phyloP scores from a whole-genome alignment of 2,113 vertebrate genomes.

The Chaetodon auriga region DNA sequence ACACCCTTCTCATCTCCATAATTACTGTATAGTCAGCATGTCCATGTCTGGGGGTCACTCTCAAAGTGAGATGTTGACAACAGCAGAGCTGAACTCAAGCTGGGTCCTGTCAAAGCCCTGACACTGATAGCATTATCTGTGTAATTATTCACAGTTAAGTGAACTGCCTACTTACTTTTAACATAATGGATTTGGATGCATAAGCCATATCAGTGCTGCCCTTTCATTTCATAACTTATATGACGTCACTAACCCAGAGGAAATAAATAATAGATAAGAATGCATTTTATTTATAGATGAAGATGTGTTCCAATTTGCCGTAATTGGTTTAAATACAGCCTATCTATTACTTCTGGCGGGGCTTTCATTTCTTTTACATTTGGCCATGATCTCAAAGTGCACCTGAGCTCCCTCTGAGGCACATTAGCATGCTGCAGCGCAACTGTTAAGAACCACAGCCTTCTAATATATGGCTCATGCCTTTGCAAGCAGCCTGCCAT shows the following conservation, averaged over 20 bases:
- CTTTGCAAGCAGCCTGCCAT: conserved; percentile 49
- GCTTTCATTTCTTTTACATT: conserved; percentile 42
- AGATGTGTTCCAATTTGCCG: conserved; percentile 29
- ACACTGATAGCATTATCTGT: conserved; percentile 79
- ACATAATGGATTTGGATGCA: conserved; percentile 67
- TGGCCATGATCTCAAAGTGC: conserved; percentile 52
- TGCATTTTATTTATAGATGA: no score
- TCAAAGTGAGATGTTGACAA: conserved; percentile 80
- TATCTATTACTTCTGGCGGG: conserved; percentile 43
- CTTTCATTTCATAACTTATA: conserved; percentile 43
- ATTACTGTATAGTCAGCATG: conserved; percentile 80
- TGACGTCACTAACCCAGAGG: conserved; percentile 37
- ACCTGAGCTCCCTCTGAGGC: conserved; percentile 50
- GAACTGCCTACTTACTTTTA: conserved; percentile 74
- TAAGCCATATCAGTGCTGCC: conserved; percentile 37
- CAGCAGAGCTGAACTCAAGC: conserved; percentile 71
- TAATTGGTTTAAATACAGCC: conserved; percentile 51
- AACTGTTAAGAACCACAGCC: conserved; percentile 38
- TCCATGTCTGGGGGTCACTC: conserved; percentile 74
- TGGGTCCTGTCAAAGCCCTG: conserved; percentile 76
- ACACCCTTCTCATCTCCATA: conserved; percentile 77
- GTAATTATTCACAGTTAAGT: conserved; percentile 80
- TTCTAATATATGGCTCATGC: conserved; percentile 55
- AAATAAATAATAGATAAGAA: background rate
- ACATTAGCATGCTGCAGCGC: conserved; percentile 48